These are phyloP conservation scores for Rana temporaria DNA, from an alignment of 2,113 vertebrate species.

Conservation along the genomic window DNA sequence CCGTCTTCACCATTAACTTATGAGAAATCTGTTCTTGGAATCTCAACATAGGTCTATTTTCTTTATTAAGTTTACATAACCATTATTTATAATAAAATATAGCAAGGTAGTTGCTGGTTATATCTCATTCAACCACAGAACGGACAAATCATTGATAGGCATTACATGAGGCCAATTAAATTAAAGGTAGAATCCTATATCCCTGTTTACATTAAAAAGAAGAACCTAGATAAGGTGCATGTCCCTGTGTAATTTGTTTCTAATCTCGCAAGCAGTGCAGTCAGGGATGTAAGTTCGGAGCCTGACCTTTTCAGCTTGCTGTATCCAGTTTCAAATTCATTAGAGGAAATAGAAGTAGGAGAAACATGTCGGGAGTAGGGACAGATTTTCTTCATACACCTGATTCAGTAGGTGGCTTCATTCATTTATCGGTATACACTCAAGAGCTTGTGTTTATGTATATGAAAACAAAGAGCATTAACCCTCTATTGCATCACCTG, in stretches of 20 bases:
- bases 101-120: constrained; percentile 13
- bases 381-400: constrained; percentile 56
- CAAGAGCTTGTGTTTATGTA: constrained; percentile 62
- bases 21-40: too few species aligned
- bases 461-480: constrained; percentile 70
- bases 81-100: neutral
- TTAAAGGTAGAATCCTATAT: constrained; percentile 36
- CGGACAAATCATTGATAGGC: constrained; percentile 10
- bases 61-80: neutral
- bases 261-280: constrained; percentile 6
- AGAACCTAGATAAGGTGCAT: constrained; percentile 8
- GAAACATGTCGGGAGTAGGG: constrained; percentile 30
- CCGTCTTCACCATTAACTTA: too few species aligned
- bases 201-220: constrained; percentile 50
- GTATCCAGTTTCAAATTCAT: constrained; percentile 65
- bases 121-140: constrained; percentile 1
- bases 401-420: constrained; percentile 64
- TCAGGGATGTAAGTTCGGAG: constrained; percentile 47
- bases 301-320: constrained; percentile 42
- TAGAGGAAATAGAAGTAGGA: constrained; percentile 58
- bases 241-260: constrained; percentile 25
- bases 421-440: constrained; percentile 63
- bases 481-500: constrained; percentile 71
- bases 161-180: constrained; percentile 32
- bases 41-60: too few species aligned